Conservation (phyloP, 1,140 invertebrate genomes). For the Hyles vespertilio region DNA sequence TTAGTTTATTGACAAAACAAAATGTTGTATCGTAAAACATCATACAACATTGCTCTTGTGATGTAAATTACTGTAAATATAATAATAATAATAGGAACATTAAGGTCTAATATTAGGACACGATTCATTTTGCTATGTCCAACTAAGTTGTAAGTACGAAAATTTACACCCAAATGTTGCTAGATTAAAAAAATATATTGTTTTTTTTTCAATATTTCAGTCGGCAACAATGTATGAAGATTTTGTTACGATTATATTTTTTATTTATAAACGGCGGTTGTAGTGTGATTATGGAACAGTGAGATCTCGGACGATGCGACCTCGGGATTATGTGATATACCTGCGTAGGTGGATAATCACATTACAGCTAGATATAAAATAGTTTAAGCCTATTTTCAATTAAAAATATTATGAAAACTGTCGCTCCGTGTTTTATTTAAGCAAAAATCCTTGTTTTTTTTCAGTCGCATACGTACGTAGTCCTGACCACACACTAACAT, state of each 20-base stretch:
- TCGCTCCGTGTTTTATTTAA: too few relatives aligned
- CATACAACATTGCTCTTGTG: constrained; percentile 46
- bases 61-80: constrained; percentile 73
- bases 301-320: constrained; percentile 20
- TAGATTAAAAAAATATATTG: constrained; percentile 6
- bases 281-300: constrained; percentile 31
- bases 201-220: constrained; percentile 11
- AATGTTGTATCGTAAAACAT: constrained; percentile 24
- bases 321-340: constrained; percentile 22
- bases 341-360: constrained; percentile 31
- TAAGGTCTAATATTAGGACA: constrained; percentile 44
- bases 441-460: too few relatives aligned
- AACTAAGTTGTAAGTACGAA: constrained; percentile 24
- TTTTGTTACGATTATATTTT: constrained; percentile 25
- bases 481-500: too few relatives aligned
- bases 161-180: constrained; percentile 1
- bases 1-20: constrained; percentile 23
- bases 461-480: too few relatives aligned
- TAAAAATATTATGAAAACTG: constrained; percentile 23
- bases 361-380: constrained; percentile 38
- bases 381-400: constrained; percentile 58
- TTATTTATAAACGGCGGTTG: constrained; percentile 28
- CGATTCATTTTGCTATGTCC: constrained; percentile 29
- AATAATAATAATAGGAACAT: constrained; percentile 33
- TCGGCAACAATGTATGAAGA: constrained; percentile 27